phyloP scores from a whole-genome alignment of 2,888 invertebrate species.

The Aproaerema taeniolella region DNA sequence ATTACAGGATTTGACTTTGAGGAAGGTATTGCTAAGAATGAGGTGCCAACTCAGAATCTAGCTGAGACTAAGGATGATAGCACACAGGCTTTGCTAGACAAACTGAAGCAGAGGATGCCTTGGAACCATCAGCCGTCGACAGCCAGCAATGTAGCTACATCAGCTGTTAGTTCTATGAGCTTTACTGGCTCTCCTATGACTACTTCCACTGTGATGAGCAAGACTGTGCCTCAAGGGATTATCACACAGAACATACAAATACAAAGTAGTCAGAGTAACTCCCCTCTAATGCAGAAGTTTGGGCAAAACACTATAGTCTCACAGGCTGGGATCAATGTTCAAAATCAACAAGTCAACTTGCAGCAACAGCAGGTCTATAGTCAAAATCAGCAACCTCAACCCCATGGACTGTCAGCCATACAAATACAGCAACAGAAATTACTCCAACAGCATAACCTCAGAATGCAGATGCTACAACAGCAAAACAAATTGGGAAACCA shows the following conservation, averaged over 20 bases:
- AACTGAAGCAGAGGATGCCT: conserved; percentile 87
- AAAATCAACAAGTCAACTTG: conserved; percentile 51
- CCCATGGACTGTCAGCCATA: conserved; percentile 65
- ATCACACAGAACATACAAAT: conserved; percentile 65
- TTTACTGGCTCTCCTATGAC: conserved; percentile 54
- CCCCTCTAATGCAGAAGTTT: conserved; percentile 61
- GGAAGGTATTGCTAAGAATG: conserved; percentile 73
- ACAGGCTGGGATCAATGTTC: conserved; percentile 47
- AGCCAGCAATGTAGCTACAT: conserved; percentile 49
- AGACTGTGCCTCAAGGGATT: conserved; percentile 60
- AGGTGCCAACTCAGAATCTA: conserved; percentile 73
- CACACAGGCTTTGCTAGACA: conserved; percentile 83
- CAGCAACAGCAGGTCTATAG: conserved; percentile 39
- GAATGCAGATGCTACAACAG: conserved; percentile 70
- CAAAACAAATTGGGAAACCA: conserved; percentile 44
- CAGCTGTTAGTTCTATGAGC: conserved; percentile 59
- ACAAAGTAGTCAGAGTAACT: conserved; percentile 55
- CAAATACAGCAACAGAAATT: conserved; percentile 75
- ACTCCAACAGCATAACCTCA: conserved; percentile 76
- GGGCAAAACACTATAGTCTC: conserved; percentile 54
- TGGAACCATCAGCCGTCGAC: conserved; percentile 82
- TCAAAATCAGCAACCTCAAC: conserved; percentile 29
- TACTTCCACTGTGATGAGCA: conserved; percentile 57
- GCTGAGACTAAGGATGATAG: conserved; percentile 75
- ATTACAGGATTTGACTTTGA: conserved; percentile 75